phyloP scores from a whole-genome alignment of 2,888 invertebrate species.

The Drosophila prostipennis region DNA sequence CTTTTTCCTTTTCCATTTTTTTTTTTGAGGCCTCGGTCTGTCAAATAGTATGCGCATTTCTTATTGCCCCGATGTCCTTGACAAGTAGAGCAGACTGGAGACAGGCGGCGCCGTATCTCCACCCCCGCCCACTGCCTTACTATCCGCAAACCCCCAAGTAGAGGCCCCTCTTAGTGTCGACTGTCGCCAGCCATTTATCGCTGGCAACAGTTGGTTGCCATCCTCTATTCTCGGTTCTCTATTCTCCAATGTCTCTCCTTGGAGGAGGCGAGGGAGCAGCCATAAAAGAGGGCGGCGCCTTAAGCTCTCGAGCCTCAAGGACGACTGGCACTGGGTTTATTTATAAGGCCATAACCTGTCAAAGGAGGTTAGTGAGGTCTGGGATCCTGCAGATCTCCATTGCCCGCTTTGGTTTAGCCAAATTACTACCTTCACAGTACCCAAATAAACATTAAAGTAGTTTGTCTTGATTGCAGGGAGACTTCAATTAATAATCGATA shows the following conservation, averaged over 20 bases:
- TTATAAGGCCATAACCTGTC: conserved; percentile 22
- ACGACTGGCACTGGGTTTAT: conserved; percentile 20
- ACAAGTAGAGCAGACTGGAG: conserved; percentile 61
- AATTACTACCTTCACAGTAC: conserved; percentile 8
- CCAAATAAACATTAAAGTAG: conserved; percentile 26
- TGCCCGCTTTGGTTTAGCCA: neutral
- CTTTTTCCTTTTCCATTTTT: neutral
- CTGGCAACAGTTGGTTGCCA: conserved; percentile 50
- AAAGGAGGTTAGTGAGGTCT: conserved; percentile 4
- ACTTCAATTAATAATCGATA: conserved; percentile 20
- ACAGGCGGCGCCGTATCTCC: conserved; percentile 63
- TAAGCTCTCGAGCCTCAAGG: conserved; percentile 27
- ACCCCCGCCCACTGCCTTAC: neutral
- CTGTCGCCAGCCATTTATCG: conserved; percentile 31
- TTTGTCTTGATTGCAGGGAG: neutral
- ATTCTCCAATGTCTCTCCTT: conserved; percentile 6
- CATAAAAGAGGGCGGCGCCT: conserved; percentile 34
- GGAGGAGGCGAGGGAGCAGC: neutral
- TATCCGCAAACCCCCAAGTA: neutral
- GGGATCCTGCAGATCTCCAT: conserved; percentile 5
- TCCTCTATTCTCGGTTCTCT: conserved; percentile 8
- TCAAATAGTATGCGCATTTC: conserved; percentile 69
- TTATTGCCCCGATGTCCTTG: conserved; percentile 63
- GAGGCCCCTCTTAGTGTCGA: neutral
- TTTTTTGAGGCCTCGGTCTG: neutral